A percentile compares a stretch with the other conserved stretches of the same genome.
phyloP scores from a whole-genome alignment of 1,140 invertebrate genomes.

The Scylla paramamosain region DNA sequence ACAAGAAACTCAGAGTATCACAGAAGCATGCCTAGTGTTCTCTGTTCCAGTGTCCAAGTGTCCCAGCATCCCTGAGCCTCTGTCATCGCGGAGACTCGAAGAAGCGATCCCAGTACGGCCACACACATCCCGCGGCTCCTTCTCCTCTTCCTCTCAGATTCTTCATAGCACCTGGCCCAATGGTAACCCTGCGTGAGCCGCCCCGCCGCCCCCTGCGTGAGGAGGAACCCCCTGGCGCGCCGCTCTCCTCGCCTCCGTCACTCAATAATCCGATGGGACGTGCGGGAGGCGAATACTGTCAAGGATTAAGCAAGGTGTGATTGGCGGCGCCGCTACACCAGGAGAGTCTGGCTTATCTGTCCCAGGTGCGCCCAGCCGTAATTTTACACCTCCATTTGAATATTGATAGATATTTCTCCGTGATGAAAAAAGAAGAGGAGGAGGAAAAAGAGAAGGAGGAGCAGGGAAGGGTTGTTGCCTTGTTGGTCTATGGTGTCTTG shows the following conservation, averaged over 20 bases:
- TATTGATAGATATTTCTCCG: constrained; percentile 60
- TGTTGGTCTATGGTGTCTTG: too few relatives aligned
- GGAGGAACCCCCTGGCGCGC: background rate
- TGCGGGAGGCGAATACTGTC: background rate
- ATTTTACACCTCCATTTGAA: constrained; percentile 62
- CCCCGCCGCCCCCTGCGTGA: background rate
- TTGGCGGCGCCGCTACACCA: background rate
- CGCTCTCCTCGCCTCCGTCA: background rate
- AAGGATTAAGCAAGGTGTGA: background rate
- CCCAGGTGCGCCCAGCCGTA: constrained; percentile 6
- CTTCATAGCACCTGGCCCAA: background rate
- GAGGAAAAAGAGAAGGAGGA: background rate
- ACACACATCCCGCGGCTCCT: too few relatives aligned
- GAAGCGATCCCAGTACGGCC: too few relatives aligned
- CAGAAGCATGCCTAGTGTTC: too few relatives aligned
- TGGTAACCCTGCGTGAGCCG: background rate
- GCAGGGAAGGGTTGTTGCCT: background rate
- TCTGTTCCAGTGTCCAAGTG: too few relatives aligned
- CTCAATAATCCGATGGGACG: constrained; percentile 3
- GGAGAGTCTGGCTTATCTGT: constrained; percentile 58
- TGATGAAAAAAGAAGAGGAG: background rate
- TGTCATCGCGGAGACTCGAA: too few relatives aligned
- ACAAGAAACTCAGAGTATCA: too few relatives aligned
- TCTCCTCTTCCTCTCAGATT: too few relatives aligned
- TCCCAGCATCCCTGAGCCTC: too few relatives aligned